Conservation (phyloP, 2,888 invertebrate species). For the Aelia acuminata region DNA sequence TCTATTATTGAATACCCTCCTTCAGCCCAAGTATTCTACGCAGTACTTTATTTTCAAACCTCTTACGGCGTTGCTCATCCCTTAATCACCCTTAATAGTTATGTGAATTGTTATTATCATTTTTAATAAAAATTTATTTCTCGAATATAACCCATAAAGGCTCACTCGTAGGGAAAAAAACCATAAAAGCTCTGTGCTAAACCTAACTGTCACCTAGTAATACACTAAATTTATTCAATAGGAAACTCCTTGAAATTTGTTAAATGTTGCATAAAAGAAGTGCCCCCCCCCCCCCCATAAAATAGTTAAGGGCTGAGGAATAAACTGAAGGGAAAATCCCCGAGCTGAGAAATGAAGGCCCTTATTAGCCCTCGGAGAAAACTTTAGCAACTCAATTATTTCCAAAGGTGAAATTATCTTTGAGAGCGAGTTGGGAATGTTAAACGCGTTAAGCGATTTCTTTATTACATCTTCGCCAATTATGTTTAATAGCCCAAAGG, state of each 20-base stretch:
- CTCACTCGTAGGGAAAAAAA: too few relatives aligned
- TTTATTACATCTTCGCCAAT: conserved; percentile 27
- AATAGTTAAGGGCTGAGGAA: conserved; percentile 23
- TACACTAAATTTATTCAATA: background rate
- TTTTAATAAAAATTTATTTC: too few relatives aligned
- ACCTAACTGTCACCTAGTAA: background rate
- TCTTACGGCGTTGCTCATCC: too few relatives aligned
- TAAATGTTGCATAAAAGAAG: conserved; percentile 27
- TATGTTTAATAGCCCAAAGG: conserved; percentile 6
- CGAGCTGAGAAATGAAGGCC: background rate
- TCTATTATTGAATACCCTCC: too few relatives aligned
- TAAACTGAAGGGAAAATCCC: conserved; percentile 37
- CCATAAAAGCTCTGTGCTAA: too few relatives aligned
- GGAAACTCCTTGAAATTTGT: background rate
- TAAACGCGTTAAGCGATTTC: conserved; percentile 32
- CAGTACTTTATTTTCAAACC: too few relatives aligned
- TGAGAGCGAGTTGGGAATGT: background rate
- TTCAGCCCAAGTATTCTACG: too few relatives aligned
- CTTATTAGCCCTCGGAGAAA: conserved; percentile 26
- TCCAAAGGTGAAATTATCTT: conserved; percentile 41
- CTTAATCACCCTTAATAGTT: too few relatives aligned
- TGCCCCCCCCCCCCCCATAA: background rate
- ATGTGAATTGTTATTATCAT: too few relatives aligned
- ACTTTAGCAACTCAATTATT: conserved; percentile 40
- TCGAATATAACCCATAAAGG: too few relatives aligned